phyloP scores from a whole-genome alignment of 2,888 invertebrate genomes.

The Andrena trimmerana region DNA sequence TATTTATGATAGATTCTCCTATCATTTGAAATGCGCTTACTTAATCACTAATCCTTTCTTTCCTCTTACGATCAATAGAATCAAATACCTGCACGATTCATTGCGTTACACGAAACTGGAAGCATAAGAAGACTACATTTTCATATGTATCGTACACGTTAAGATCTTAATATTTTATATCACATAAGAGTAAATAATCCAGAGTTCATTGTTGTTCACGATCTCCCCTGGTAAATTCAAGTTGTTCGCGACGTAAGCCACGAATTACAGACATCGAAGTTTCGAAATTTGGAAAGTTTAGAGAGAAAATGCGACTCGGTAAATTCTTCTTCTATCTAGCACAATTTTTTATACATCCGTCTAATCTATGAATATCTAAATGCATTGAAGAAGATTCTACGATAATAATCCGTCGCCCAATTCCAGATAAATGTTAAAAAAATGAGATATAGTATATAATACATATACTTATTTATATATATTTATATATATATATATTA shows the following conservation, averaged over 20 bases:
- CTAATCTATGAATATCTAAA: slow-evolving; percentile 25
- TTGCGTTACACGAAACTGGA: slow-evolving; percentile 6
- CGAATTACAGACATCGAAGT: slow-evolving; percentile 9
- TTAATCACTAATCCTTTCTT: slow-evolving; percentile 7
- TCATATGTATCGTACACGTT: neutral
- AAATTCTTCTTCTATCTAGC: slow-evolving; percentile 6
- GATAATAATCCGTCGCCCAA: slow-evolving; percentile 10
- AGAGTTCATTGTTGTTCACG: neutral
- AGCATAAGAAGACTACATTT: slow-evolving; percentile 22
- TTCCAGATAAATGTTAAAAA: slow-evolving; percentile 4
- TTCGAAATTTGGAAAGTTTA: slow-evolving; percentile 15
- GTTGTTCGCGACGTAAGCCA: neutral
- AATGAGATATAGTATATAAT: slow-evolving; percentile 17
- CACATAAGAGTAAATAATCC: neutral
- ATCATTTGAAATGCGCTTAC: slow-evolving; percentile 23
- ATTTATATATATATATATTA: slow-evolving; percentile 4
- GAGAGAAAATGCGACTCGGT: slow-evolving; percentile 7
- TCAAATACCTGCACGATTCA: slow-evolving; percentile 12
- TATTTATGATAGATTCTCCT: slow-evolving; percentile 16
- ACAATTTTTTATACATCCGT: slow-evolving; percentile 3
- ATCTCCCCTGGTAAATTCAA: neutral
- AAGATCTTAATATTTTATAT: slow-evolving; percentile 27
- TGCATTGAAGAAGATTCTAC: neutral
- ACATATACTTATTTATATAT: neutral
- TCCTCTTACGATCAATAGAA: slow-evolving; percentile 2